Percentiles rank a stretch among this genome's conserved stretches.
Conservation (phyloP, 1,140 invertebrate genomes). For the Polypedilum pembai region DNA sequence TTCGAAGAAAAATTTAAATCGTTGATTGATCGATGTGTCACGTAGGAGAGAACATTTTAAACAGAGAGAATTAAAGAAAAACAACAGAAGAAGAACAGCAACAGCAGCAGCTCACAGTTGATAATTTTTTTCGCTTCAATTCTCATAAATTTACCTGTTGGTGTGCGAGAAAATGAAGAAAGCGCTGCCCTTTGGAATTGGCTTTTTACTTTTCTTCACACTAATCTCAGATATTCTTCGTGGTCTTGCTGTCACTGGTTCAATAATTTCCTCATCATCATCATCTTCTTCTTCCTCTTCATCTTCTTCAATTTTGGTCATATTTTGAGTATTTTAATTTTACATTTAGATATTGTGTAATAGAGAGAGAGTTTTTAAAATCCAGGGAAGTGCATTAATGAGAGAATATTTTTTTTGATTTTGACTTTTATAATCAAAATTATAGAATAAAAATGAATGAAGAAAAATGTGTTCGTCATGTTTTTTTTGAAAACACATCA, state of each 20-base stretch:
- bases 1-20: no score
- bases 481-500: no score
- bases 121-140: not conserved
- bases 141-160: slow-evolving; percentile 65
- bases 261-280: slow-evolving; percentile 39
- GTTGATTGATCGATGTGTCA: no score
- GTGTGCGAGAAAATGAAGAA: slow-evolving; percentile 94
- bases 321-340: slow-evolving; percentile 33
- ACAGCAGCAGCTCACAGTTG: no score
- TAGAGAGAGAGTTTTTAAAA: not conserved
- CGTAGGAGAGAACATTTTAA: no score
- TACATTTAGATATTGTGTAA: slow-evolving; percentile 31
- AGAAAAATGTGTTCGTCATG: no score
- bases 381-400: slow-evolving; percentile 30
- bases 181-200: slow-evolving; percentile 86
- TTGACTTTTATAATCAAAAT: not conserved
- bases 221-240: slow-evolving; percentile 85
- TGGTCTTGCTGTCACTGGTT: slow-evolving; percentile 61
- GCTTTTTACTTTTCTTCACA: slow-evolving; percentile 78
- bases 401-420: not conserved
- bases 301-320: not conserved
- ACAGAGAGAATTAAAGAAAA: no score
- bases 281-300: slow-evolving; percentile 37
- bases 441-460: no score
- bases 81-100: no score